Base-by-base conservation (phyloP, 2,113 vertebrate species). In the Oncorhynchus keta region DNA sequence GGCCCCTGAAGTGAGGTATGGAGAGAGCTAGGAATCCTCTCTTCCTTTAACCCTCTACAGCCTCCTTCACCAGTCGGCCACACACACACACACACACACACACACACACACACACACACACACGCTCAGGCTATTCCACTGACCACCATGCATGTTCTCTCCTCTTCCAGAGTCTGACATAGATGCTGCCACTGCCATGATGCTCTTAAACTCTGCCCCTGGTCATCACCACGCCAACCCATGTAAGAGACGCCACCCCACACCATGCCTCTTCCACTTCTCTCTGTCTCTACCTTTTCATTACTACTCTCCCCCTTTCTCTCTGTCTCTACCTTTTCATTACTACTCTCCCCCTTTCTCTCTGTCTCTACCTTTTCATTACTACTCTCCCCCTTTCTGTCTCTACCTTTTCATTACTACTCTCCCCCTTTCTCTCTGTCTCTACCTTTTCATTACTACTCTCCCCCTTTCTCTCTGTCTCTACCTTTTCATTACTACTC, bases 181-280 rank as follows among this genome's bases (percentile, higher is more conserved):
- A 84, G 97, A 99, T 91, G 97, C 98, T 94, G 97, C 97, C 95
- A 96, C 97, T 91, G 97, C 98, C 85, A 99, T 99, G 98, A 99
- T 99, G 96, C 96, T 99, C 90, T 95, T 99, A 95, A 99, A 99
- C 93, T 98, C 96, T 92, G 97, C 98, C 90, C 96, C 97, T 83
- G 95, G 97, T 91, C 96, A 67, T 24, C 61, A 98, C 93, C 95
- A 95, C 89, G 95, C 96, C 93, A 90, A 97, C 92, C 95, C 96
- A 92, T 97, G 97, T 99, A 98, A 99, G 97, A 93, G 87, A 85
- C 84, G 82, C 81, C 80, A 68, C 76, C 48, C 75, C 48, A 71
- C 35, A 81, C 87, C 61, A 79, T 61, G 18, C 20, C 71, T 59
- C 71, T 57, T 30, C 30, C 8, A 11, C 51, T 61, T 78, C 45